A percentile compares a stretch with the other conserved stretches of the same genome.
These are phyloP conservation scores for Eumeta japonica DNA, from an alignment of 1,140 invertebrate genomes.

Conservation along the genomic window DNA sequence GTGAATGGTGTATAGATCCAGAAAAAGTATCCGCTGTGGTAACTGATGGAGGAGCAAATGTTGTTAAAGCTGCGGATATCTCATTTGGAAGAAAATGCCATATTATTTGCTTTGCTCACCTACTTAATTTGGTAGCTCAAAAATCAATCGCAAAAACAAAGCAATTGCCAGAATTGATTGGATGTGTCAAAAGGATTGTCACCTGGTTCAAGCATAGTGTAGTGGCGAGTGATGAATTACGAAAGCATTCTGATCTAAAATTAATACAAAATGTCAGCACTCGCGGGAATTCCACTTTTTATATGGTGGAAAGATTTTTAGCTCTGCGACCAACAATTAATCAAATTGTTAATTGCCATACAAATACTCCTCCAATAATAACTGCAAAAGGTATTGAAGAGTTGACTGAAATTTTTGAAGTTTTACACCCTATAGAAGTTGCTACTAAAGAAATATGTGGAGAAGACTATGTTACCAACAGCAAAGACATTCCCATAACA, in stretches of 20 bases:
- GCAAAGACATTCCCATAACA: no score
- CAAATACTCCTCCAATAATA: constrained; percentile 14
- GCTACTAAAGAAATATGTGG: no score
- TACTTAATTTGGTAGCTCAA: no score
- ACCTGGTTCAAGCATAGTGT: no score
- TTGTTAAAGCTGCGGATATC: constrained; percentile 12
- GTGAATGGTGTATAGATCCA: constrained; percentile 7
- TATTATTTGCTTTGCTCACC: no score
- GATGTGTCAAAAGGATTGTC: no score
- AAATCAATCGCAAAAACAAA: no score
- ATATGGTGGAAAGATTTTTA: constrained; percentile 23
- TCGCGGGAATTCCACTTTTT: constrained; percentile 27
- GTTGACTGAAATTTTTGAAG: constrained; percentile 18
- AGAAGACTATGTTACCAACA: no score
- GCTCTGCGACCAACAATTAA: constrained; percentile 14
- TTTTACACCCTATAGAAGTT: constrained; percentile 13
- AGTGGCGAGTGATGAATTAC: no score
- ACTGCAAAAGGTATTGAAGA: constrained; percentile 12
- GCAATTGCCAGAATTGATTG: no score
- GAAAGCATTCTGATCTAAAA: no score
- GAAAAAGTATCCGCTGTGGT: constrained; percentile 9
- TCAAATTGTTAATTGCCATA: constrained; percentile 16
- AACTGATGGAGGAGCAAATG: constrained; percentile 10
- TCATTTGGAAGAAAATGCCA: constrained; percentile 9
- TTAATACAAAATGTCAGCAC: no score